A percentile compares a stretch with the other conserved stretches of the same genome.
Conservation (phyloP, 2,888 invertebrate genomes). For the Lobophora halterata region DNA sequence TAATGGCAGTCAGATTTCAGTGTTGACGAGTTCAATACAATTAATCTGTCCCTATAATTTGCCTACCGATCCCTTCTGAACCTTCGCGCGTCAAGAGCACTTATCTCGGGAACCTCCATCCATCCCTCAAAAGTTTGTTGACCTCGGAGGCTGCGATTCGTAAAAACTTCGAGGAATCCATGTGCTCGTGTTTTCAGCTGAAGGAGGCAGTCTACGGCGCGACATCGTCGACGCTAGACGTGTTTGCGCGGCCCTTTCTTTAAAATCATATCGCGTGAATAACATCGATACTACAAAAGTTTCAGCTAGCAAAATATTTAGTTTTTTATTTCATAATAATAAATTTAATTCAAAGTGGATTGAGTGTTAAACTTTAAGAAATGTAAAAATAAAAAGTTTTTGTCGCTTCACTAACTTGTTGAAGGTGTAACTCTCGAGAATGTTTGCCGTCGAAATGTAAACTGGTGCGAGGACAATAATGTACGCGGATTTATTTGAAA, state of each 20-base stretch:
- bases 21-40: conserved; percentile 26
- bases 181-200: conserved; percentile 64
- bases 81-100: conserved; percentile 36
- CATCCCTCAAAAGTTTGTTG: conserved; percentile 63
- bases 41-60: conserved; percentile 37
- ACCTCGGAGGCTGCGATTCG: conserved; percentile 61
- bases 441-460: conserved; percentile 12
- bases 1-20: conserved; percentile 11
- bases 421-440: conserved; percentile 3
- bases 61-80: conserved; percentile 11
- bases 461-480: conserved; percentile 11
- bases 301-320: conserved; percentile 11
- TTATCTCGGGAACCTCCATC: conserved; percentile 49
- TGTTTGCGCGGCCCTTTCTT: conserved; percentile 27
- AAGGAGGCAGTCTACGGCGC: conserved; percentile 59
- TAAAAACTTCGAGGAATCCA: conserved; percentile 57
- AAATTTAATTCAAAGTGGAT: neutral
- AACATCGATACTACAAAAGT: conserved; percentile 57
- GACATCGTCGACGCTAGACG: conserved; percentile 45
- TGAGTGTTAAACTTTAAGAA: conserved; percentile 8
- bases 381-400: conserved; percentile 14
- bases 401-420: conserved; percentile 9
- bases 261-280: conserved; percentile 57
- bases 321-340: neutral
- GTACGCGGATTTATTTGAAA: conserved; percentile 38